phyloP scores from a whole-genome alignment of 1,140 invertebrate species.

The Drosophila repleta region DNA sequence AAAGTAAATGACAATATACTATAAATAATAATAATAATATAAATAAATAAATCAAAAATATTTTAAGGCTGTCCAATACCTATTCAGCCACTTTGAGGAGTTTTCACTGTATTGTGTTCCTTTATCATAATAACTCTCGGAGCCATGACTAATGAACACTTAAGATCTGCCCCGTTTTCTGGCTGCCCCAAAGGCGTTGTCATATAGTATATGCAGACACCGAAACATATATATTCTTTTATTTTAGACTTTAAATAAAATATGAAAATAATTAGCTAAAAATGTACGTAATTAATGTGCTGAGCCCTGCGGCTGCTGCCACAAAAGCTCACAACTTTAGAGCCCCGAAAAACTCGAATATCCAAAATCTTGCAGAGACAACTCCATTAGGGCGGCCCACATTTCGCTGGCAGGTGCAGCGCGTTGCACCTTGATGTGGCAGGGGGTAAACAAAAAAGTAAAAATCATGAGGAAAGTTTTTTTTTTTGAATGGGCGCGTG shows the following conservation, averaged over 20 bases:
- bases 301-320: conserved; percentile 23
- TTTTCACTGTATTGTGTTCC: neutral
- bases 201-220: neutral
- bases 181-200: neutral
- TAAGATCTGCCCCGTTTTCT: conserved; percentile 27
- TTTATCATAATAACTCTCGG: conserved; percentile 9
- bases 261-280: conserved; percentile 62
- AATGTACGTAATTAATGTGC: conserved; percentile 55
- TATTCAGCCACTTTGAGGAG: neutral
- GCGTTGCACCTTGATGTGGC: conserved; percentile 26
- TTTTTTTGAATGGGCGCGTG: conserved; percentile 2
- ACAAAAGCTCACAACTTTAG: conserved; percentile 19
- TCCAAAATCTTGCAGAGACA: conserved; percentile 44
- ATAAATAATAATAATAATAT: too few species aligned
- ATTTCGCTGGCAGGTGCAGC: conserved; percentile 59
- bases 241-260: conserved; percentile 40
- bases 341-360: conserved; percentile 5
- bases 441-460: conserved; percentile 24
- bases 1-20: too few species aligned
- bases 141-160: conserved; percentile 24
- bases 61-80: neutral
- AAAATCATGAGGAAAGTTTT: conserved; percentile 66
- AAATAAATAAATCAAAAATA: too few species aligned
- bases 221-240: conserved; percentile 24
- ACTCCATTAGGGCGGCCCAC: conserved; percentile 76